Evolutionary conservation across 2,797 vertebrate species (phyloP).

Genomic region (Bovichtus diacanthus): DNA sequence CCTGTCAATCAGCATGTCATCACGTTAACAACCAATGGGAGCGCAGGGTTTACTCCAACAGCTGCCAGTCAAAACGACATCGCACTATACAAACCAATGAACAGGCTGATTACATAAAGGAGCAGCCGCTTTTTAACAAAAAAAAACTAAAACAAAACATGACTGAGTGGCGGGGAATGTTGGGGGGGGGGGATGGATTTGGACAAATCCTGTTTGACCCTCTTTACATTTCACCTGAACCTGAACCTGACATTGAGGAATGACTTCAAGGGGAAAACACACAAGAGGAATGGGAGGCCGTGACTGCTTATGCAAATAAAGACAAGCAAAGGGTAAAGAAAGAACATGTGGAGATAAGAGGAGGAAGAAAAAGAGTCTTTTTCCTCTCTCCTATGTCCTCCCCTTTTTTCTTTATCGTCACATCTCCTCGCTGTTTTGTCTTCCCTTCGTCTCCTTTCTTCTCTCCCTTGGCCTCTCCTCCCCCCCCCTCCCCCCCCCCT

Average conservation of each 20-base stretch:
- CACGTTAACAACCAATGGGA: not conserved
- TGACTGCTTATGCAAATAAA: conserved; percentile 11
- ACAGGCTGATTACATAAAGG: not conserved
- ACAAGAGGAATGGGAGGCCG: not conserved
- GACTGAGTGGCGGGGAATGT: not conserved
- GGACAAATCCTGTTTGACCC: not conserved
- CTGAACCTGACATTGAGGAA: conserved; percentile 30
- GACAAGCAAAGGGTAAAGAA: not conserved
- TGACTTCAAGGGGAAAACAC: not conserved
- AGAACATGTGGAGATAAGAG: not conserved
- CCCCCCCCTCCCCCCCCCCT: not conserved
- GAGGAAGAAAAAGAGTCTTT: not conserved
- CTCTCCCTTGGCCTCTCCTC: too few species aligned
- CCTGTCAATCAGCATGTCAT: conserved; percentile 21
- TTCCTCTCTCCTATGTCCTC: not conserved
- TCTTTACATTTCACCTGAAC: conserved; percentile 3
- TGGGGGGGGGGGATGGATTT: too few species aligned
- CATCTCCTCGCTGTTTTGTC: conserved; percentile 9
- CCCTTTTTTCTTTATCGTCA: not conserved
- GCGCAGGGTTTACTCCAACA: not conserved
- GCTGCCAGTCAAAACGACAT: conserved; percentile 8
- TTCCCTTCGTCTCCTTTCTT: not conserved
- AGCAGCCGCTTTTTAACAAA: not conserved
- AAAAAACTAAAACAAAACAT: not conserved
- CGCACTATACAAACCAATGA: not conserved